A percentile compares a stretch with the other conserved stretches of the same genome.
phyloP scores from a whole-genome alignment of 1,140 invertebrate species.

The Drosophila bocki region DNA sequence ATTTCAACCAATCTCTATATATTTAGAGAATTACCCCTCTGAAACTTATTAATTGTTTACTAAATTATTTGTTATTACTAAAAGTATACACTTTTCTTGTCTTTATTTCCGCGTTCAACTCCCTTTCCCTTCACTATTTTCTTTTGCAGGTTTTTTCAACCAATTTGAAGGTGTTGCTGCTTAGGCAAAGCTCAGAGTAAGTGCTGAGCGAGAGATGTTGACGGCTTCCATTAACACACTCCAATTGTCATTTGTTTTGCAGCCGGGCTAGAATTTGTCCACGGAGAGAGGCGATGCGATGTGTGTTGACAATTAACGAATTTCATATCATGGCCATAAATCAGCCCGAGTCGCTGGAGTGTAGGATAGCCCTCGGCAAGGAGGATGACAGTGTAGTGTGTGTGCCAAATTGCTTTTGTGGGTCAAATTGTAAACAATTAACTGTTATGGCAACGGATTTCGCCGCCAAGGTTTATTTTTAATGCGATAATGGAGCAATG shows the following conservation, averaged over 20 bases:
- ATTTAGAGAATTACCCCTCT: too few relatives aligned
- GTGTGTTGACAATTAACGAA: conserved; percentile 69
- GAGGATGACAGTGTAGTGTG: conserved; percentile 12
- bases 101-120: background rate
- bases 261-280: conserved; percentile 44
- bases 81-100: background rate
- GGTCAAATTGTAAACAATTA: conserved; percentile 62
- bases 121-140: conserved; percentile 8
- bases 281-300: conserved; percentile 15
- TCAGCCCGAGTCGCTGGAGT: conserved; percentile 47
- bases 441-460: conserved; percentile 39
- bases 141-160: background rate
- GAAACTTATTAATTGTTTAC: too few relatives aligned
- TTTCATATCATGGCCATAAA: conserved; percentile 68
- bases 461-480: conserved; percentile 32
- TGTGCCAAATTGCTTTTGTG: conserved; percentile 57
- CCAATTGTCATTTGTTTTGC: conserved; percentile 78
- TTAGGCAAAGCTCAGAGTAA: background rate
- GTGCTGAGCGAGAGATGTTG: conserved; percentile 39
- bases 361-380: conserved; percentile 30
- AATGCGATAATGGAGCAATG: conserved; percentile 51
- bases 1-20: too few relatives aligned
- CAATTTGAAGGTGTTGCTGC: conserved; percentile 42
- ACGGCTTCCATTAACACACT: conserved; percentile 68
- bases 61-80: too few relatives aligned